phyloP scores from a whole-genome alignment of 64 coral and sea anemone genomes.

The Montipora efflorescens region DNA sequence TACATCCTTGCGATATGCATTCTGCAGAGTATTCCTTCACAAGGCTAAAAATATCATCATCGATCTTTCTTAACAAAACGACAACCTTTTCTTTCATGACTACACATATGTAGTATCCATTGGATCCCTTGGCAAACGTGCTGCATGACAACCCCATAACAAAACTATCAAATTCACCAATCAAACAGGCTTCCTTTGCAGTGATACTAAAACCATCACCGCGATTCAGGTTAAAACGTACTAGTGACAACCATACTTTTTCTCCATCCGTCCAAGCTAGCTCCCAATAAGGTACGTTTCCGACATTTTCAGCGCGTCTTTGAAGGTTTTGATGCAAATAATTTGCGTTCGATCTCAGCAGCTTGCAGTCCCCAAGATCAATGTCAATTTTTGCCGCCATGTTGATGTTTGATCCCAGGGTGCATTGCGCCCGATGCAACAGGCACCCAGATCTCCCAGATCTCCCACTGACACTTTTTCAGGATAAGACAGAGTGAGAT shows the following conservation, averaged over 20 bases:
- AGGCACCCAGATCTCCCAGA: too few species aligned
- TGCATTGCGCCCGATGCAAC: background rate
- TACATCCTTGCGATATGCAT: constrained; percentile 1
- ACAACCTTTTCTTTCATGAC: constrained; percentile 34
- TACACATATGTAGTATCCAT: constrained; percentile 7
- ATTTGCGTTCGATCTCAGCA: constrained; percentile 21
- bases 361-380: constrained; percentile 17
- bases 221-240: background rate
- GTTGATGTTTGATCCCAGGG: background rate
- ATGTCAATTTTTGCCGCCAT: constrained; percentile 29
- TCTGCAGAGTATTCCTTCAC: background rate
- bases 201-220: background rate
- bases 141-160: constrained; percentile 23
- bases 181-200: background rate
- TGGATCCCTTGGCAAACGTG: background rate
- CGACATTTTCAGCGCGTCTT: background rate
- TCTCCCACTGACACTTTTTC: too few species aligned
- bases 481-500: too few species aligned
- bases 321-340: constrained; percentile 26
- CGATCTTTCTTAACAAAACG: constrained; percentile 20
- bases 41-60: background rate
- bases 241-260: constrained; percentile 5
- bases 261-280: constrained; percentile 40
- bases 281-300: background rate
- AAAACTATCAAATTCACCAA: constrained; percentile 37